Evolutionary conservation across 2,888 invertebrate genomes (phyloP), one percentile per base, ranked within the genome.

Genomic region (Rhagophthalmus giganteus): DNA sequence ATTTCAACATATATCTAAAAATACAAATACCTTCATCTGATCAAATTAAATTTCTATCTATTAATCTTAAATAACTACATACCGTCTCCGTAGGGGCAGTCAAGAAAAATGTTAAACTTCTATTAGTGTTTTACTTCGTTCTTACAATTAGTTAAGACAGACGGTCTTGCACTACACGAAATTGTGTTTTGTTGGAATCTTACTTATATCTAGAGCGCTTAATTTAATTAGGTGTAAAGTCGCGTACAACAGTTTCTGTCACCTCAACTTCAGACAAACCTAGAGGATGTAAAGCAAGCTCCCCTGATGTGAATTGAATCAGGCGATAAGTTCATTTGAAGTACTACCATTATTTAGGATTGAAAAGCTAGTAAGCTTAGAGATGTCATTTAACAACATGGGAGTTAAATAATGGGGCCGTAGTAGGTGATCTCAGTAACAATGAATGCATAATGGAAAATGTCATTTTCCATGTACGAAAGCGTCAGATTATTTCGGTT

Each of bases 211-310:
- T 37, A 37, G 26, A 35, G 49, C 33, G 26, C 42, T 49, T 44
- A 51, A 51, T 38, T 51, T 51, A 51, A 51, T 51, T 51, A 51
- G 32, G 38, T 45, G 51, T 45, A 39, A 51, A 51, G 39, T 51
- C 39, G 34, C 24, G 34, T 27, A 34, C 39, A 46, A 38, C 27
- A 34, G 33, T 31, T 39, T 51, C 38, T 45, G 51, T 51, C 45
- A 45, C 45, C 30, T 38, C 27, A 40, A 26, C 33, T 39, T 20
- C 11, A 44, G 38, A 28, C 38, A 38, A 11, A 28, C 20, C 38
- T 12, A 34, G 32, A 34, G 51, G 40, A 51, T 45, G 33, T 27
- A 28, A 30, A 51, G 35, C 35, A 32, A 16, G 25, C 16, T 25
- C 10, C 32, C 11, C 25, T 27, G 44, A 38, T 44, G 45, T 39